A percentile compares a stretch with the other conserved stretches of the same genome.
phyloP scores from a whole-genome alignment of 2,888 invertebrate genomes.

The Nemapogon koenigi region DNA sequence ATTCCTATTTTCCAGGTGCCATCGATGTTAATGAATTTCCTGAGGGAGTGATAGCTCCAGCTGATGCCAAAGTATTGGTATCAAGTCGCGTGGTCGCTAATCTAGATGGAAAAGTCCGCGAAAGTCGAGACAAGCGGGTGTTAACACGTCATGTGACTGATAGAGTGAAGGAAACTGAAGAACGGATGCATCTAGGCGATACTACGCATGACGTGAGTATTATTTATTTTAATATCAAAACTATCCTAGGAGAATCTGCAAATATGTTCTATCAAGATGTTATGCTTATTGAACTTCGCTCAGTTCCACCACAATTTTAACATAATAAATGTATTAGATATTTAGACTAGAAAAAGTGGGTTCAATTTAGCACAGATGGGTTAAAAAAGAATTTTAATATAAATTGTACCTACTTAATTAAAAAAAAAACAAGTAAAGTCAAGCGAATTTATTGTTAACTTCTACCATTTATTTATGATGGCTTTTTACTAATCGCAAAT shows the following conservation, averaged over 20 bases:
- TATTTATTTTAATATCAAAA: neutral
- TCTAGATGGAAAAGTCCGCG: constrained; percentile 79
- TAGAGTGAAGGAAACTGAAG: constrained; percentile 83
- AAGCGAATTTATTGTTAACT: constrained; percentile 7
- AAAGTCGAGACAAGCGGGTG: constrained; percentile 80
- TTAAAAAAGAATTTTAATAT: too few relatives aligned
- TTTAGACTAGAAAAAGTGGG: too few relatives aligned
- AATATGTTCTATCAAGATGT: too few relatives aligned
- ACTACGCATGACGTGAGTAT: constrained; percentile 83
- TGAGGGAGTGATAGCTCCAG: constrained; percentile 34
- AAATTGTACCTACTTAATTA: too few relatives aligned
- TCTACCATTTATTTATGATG: constrained; percentile 7
- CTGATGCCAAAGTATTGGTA: constrained; percentile 42
- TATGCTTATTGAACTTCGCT: too few relatives aligned
- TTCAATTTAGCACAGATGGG: too few relatives aligned
- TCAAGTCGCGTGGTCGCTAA: constrained; percentile 63
- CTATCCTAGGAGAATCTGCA: too few relatives aligned
- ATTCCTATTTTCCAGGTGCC: neutral
- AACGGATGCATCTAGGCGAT: constrained; percentile 82
- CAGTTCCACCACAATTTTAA: too few relatives aligned
- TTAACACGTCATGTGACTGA: constrained; percentile 84
- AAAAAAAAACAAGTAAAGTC: too few relatives aligned
- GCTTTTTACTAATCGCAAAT: constrained; percentile 8
- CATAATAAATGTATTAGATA: too few relatives aligned
- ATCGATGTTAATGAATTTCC: constrained; percentile 11